Evolutionary conservation across 1,140 invertebrate species (phyloP).

Genomic region (Brachionus koreanus): DNA sequence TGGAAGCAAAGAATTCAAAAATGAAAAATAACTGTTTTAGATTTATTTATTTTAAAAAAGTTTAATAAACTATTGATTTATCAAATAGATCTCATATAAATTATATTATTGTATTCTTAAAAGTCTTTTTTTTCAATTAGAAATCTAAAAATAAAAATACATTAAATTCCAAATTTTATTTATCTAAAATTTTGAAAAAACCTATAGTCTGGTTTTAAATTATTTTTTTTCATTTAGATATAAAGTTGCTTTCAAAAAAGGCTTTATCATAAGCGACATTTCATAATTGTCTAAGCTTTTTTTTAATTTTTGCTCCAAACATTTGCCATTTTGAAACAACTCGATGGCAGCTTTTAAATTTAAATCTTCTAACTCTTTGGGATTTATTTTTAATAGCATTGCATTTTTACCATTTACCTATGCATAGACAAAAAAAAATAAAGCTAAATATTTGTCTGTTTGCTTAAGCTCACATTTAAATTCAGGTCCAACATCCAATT

Average conservation of each 20-base stretch:
- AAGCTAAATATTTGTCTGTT: not conserved
- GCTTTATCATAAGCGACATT: not conserved
- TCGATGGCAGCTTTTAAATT: not conserved
- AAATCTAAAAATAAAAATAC: no score
- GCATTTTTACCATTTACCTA: constrained; percentile 8
- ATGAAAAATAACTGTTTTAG: no score
- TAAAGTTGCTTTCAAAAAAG: constrained; percentile 3
- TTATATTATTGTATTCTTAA: no score
- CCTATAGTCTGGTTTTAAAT: not conserved
- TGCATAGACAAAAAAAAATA: not conserved
- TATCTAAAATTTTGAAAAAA: not conserved
- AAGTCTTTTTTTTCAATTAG: no score
- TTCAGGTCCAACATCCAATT: constrained; percentile 5
- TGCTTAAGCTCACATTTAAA: not conserved
- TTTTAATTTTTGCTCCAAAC: not conserved
- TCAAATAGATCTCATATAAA: no score
- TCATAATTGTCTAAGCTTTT: not conserved
- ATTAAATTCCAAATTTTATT: no score
- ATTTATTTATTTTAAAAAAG: no score
- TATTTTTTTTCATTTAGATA: constrained; percentile 22
- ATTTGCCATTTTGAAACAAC: not conserved
- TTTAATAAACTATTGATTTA: no score
- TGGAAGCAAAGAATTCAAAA: no score
- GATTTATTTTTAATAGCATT: not conserved
- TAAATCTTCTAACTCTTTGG: not conserved